phyloP scores from a whole-genome alignment of 1,140 invertebrate species.

The Drosophila tsacasi region DNA sequence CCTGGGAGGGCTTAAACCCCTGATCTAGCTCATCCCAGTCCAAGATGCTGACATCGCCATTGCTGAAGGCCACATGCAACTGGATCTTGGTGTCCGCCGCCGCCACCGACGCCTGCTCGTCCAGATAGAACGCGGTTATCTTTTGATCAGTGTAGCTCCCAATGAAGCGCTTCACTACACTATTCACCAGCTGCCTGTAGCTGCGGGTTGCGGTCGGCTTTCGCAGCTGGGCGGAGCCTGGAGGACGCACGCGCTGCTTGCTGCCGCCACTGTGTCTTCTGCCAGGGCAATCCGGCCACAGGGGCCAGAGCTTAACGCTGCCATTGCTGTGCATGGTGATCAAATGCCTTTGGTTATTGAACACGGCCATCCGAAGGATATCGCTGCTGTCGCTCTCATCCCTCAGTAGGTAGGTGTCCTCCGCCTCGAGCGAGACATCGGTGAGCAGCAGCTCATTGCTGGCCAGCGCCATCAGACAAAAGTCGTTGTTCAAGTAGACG shows the following conservation, averaged over 20 bases:
- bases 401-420: constrained; percentile 45
- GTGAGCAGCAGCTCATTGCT: constrained; percentile 55
- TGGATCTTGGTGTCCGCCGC: constrained; percentile 27
- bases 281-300: constrained; percentile 19
- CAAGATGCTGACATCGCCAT: constrained; percentile 60
- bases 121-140: constrained; percentile 54
- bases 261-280: constrained; percentile 10
- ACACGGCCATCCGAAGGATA: constrained; percentile 46
- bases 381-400: constrained; percentile 43
- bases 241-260: constrained; percentile 15
- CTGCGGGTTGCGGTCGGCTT: constrained; percentile 16
- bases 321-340: constrained; percentile 68
- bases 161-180: constrained; percentile 28
- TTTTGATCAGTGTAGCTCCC: constrained; percentile 30
- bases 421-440: constrained; percentile 66
- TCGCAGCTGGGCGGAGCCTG: background rate
- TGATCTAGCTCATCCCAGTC: constrained; percentile 54
- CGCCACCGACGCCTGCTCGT: constrained; percentile 28
- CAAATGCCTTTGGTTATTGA: constrained; percentile 60
- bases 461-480: constrained; percentile 59
- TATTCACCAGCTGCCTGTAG: constrained; percentile 53
- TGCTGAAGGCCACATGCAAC: constrained; percentile 58
- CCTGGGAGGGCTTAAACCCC: constrained; percentile 35
- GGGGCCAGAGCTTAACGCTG: constrained; percentile 65
- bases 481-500: constrained; percentile 63